Evolutionary conservation across 2,113 vertebrate species (phyloP).

Genomic region (Daphoenositta chrysoptera): DNA sequence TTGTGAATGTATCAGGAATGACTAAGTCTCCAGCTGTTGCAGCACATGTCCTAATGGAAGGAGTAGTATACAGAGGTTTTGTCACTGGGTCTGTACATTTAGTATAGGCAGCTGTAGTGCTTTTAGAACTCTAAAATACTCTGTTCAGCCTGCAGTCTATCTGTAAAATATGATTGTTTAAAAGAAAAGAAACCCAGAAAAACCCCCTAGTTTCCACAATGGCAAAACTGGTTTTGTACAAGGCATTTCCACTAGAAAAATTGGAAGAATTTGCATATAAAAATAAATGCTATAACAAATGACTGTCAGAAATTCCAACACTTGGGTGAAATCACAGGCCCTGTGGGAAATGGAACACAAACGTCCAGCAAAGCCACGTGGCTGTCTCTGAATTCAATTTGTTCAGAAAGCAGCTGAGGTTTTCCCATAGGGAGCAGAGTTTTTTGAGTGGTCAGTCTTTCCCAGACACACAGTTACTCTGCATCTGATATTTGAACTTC

Average conservation of each 20-base stretch:
- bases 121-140: background rate
- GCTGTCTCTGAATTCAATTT: background rate
- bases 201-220: accelerated
- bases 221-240: background rate
- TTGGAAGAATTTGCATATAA: background rate
- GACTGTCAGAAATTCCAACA: background rate
- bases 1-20: background rate
- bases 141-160: background rate
- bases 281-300: background rate
- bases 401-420: background rate
- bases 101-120: background rate
- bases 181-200: background rate
- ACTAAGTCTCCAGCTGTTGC: background rate
- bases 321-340: background rate
- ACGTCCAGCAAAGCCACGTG: background rate
- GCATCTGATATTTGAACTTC: background rate
- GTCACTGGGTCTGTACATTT: background rate
- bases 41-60: background rate
- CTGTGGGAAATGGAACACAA: background rate
- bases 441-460: background rate
- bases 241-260: background rate
- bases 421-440: background rate
- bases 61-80: background rate
- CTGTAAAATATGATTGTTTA: background rate
- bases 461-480: background rate